These are phyloP conservation scores for Hippoglossus stenolepis DNA, from an alignment of 2,113 vertebrate species.

Conservation along the genomic window DNA sequence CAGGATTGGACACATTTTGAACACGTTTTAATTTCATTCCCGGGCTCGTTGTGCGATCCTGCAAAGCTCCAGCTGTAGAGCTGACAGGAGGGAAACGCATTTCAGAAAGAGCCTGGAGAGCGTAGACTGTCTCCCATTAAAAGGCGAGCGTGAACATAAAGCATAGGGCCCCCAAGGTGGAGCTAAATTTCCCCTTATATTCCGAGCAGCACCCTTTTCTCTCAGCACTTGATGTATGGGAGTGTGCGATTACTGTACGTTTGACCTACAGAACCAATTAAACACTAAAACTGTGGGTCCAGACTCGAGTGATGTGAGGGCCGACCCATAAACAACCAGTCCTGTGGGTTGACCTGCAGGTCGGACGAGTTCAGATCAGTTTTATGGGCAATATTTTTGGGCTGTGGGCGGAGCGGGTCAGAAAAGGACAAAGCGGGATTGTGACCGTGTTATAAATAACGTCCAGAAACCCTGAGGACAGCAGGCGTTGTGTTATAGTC, in stretches of 20 bases:
- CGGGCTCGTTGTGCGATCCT: conserved; percentile 15
- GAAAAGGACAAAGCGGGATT: neutral
- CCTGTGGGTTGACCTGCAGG: neutral
- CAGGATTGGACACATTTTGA: conserved; percentile 27
- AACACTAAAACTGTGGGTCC: neutral
- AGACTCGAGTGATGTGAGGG: neutral
- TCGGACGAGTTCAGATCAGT: no score
- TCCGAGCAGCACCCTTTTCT: conserved; percentile 12
- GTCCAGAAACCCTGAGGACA: no score
- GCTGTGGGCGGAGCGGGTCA: neutral
- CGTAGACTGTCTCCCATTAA: conserved; percentile 44
- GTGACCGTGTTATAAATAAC: neutral
- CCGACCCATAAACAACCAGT: neutral
- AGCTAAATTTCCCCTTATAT: conserved; percentile 31
- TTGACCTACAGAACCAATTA: conserved; percentile 20
- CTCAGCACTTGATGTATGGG: conserved; percentile 6
- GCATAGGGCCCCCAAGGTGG: conserved; percentile 21
- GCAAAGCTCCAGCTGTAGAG: conserved; percentile 28
- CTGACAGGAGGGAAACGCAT: conserved; percentile 38
- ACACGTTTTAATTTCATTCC: conserved; percentile 33
- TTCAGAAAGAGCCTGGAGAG: conserved; percentile 49
- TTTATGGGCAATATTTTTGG: no score
- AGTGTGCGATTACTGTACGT: conserved; percentile 12
- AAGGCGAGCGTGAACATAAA: conserved; percentile 45
- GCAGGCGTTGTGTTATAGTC: no score